phyloP scores from a whole-genome alignment of 2,113 vertebrate species.

The Atherinomorus stipes region DNA sequence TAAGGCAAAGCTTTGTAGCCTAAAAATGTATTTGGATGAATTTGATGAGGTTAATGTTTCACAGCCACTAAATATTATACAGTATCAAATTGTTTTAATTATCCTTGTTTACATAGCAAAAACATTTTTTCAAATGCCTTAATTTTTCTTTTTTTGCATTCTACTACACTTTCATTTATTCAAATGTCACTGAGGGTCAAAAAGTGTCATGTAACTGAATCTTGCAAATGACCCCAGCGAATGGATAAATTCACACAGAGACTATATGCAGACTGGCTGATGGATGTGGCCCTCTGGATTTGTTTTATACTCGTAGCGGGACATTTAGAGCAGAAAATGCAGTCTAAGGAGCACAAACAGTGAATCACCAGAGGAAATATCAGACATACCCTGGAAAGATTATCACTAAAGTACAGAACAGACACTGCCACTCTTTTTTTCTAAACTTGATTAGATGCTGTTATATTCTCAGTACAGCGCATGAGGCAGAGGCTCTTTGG shows the following conservation, averaged over 20 bases:
- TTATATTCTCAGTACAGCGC: constrained; percentile 15
- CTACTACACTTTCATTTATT: too few species aligned
- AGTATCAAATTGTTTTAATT: too few species aligned
- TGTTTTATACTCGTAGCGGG: constrained; percentile 28
- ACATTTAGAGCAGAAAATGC: constrained; percentile 58
- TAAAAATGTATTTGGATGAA: constrained; percentile 3
- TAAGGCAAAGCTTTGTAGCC: not conserved
- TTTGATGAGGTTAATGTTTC: not conserved
- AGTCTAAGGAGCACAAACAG: constrained; percentile 30
- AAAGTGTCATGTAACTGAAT: constrained; percentile 5
- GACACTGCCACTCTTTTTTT: constrained; percentile 19
- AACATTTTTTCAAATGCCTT: too few species aligned
- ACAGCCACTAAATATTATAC: too few species aligned
- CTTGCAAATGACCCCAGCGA: not conserved
- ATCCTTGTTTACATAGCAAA: too few species aligned
- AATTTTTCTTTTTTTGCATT: too few species aligned
- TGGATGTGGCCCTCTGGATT: constrained; percentile 24
- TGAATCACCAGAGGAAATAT: constrained; percentile 25
- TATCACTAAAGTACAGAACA: constrained; percentile 26
- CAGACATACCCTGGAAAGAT: constrained; percentile 28
- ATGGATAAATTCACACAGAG: not conserved
- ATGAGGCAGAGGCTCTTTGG: constrained; percentile 36
- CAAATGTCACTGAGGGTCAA: not conserved
- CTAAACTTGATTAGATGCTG: constrained; percentile 43
- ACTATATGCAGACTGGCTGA: constrained; percentile 32